These are phyloP conservation scores for Crepidodera aurea DNA, from an alignment of 2,888 invertebrate species.

Conservation along the genomic window DNA sequence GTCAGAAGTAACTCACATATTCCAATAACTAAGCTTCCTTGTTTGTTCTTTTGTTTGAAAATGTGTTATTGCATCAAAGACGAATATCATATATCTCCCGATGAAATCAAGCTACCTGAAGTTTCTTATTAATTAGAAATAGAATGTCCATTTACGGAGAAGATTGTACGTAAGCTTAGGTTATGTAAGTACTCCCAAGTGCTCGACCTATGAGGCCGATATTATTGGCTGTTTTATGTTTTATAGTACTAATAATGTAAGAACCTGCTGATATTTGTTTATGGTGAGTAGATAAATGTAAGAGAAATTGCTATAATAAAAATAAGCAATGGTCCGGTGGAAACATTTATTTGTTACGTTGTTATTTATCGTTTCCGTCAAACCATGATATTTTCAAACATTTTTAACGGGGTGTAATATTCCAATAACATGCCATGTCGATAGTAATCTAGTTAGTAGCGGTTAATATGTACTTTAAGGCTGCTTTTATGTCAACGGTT, in stretches of 20 bases:
- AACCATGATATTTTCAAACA: constrained; percentile 9
- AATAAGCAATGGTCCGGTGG: constrained; percentile 17
- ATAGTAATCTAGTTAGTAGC: neutral
- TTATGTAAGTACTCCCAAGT: constrained; percentile 30
- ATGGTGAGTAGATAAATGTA: constrained; percentile 36
- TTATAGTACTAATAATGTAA: constrained; percentile 39
- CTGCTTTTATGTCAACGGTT: no score
- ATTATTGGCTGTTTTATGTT: constrained; percentile 41
- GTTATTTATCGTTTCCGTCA: constrained; percentile 22
- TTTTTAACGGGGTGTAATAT: constrained; percentile 6
- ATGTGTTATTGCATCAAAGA: constrained; percentile 8
- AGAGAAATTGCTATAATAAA: constrained; percentile 22
- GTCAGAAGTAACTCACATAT: neutral
- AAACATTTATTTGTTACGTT: constrained; percentile 12
- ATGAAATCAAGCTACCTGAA: constrained; percentile 44
- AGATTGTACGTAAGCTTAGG: constrained; percentile 22
- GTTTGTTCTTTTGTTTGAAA: constrained; percentile 13
- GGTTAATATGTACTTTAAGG: no score
- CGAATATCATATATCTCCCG: constrained; percentile 7
- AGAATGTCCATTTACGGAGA: constrained; percentile 44
- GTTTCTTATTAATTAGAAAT: constrained; percentile 48
- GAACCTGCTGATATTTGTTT: constrained; percentile 41
- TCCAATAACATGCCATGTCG: constrained; percentile 9
- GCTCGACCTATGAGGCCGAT: constrained; percentile 36
- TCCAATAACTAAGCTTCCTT: constrained; percentile 2